phyloP scores from a whole-genome alignment of 2,113 vertebrate genomes.

The Halcyon malimbica region DNA sequence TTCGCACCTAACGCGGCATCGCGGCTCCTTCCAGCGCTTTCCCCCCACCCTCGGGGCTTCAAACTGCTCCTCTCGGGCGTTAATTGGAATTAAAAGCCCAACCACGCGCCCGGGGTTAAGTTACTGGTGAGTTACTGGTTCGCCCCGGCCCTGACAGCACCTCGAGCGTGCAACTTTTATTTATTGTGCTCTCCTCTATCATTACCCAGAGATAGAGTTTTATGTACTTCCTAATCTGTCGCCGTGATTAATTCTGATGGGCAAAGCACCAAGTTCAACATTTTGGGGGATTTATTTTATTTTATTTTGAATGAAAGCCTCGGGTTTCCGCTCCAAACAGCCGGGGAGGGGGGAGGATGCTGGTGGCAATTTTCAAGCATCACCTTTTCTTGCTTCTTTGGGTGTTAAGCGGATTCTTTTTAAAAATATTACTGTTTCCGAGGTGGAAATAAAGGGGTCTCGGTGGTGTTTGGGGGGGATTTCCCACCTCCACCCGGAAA shows the following conservation, averaged over 20 bases:
- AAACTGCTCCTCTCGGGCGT: background rate
- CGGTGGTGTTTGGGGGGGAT: background rate
- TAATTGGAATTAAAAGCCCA: slow-evolving; percentile 65
- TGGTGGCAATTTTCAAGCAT: background rate
- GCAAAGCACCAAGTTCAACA: slow-evolving; percentile 74
- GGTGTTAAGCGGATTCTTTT: background rate
- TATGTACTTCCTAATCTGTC: slow-evolving; percentile 78
- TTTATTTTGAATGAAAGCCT: background rate
- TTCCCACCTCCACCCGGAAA: background rate
- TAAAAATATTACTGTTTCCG: background rate
- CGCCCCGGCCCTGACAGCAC: slow-evolving; percentile 49
- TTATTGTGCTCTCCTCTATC: slow-evolving; percentile 76
- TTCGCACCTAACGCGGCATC: background rate
- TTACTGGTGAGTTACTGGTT: slow-evolving; percentile 47
- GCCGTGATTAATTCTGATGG: slow-evolving; percentile 78
- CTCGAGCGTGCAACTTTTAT: slow-evolving; percentile 66
- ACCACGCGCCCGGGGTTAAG: slow-evolving; percentile 28
- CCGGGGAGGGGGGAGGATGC: background rate
- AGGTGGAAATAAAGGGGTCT: background rate
- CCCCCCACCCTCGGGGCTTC: background rate
- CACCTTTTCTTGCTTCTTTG: background rate
- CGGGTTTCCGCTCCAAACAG: background rate
- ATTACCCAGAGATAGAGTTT: slow-evolving; percentile 75
- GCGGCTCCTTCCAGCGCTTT: background rate
- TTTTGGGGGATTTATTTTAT: slow-evolving; percentile 48